Percentiles rank a stretch among this genome's conserved stretches.
These are phyloP conservation scores for Prionailurus bengalensis DNA, from an alignment of 2,113 vertebrate species.

Conservation along the genomic window DNA sequence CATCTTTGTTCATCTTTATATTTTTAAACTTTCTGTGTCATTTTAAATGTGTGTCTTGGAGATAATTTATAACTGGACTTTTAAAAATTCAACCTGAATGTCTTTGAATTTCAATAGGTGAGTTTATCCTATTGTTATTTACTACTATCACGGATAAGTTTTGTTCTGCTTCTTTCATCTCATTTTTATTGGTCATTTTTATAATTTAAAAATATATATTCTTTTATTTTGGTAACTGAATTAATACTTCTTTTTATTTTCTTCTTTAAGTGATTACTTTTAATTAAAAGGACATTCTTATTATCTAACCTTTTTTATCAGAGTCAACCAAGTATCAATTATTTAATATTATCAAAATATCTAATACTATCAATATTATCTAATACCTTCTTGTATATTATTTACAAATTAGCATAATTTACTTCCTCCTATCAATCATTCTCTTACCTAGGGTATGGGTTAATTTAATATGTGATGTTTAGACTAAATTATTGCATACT, in stretches of 20 bases:
- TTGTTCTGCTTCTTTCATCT: not conserved
- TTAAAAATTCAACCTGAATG: not conserved
- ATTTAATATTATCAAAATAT: not conserved
- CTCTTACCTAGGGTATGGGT: not conserved
- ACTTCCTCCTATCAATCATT: not conserved
- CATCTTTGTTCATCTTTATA: not conserved
- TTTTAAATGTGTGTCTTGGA: conserved; percentile 28
- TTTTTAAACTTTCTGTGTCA: conserved; percentile 7
- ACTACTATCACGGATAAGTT: not conserved
- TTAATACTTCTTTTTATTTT: conserved; percentile 38
- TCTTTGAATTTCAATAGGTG: not conserved
- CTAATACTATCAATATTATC: not conserved
- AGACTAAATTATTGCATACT: not conserved
- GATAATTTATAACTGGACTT: conserved; percentile 22
- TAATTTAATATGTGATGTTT: not conserved
- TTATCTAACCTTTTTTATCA: not conserved
- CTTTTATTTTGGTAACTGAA: not conserved
- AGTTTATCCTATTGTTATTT: conserved; percentile 21
- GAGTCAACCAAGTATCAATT: not conserved
- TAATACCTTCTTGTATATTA: not conserved
- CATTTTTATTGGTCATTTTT: not conserved
- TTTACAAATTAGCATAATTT: conserved; percentile 26
- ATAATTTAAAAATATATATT: not conserved
- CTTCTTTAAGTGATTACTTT: not conserved
- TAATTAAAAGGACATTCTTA: not conserved